phyloP scores from a whole-genome alignment of 2,888 invertebrate species.

The Drosophila subquinaria region DNA sequence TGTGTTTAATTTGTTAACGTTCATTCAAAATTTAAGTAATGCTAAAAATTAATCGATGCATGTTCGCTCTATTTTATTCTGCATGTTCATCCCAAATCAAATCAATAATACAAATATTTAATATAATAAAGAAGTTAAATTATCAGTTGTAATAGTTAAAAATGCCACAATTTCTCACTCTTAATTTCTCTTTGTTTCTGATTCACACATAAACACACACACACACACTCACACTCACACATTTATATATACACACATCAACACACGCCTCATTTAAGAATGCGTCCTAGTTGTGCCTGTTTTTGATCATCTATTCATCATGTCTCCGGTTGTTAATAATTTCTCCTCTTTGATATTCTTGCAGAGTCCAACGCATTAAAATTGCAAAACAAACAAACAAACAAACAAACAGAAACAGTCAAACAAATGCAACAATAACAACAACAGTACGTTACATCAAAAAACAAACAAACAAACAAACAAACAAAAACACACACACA shows the following conservation, averaged over 20 bases:
- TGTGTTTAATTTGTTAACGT: slow-evolving; percentile 13
- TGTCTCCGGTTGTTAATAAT: slow-evolving; percentile 53
- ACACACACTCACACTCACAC: no score
- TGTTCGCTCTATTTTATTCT: slow-evolving; percentile 34
- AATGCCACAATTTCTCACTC: slow-evolving; percentile 6
- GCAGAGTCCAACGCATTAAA: slow-evolving; percentile 84
- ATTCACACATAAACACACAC: neutral
- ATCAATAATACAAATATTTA: slow-evolving; percentile 10
- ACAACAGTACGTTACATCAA: slow-evolving; percentile 40
- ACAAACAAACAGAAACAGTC: slow-evolving; percentile 33
- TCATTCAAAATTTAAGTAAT: neutral
- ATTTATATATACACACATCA: neutral
- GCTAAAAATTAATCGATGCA: slow-evolving; percentile 35
- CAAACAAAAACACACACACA: slow-evolving; percentile 24
- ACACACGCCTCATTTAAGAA: slow-evolving; percentile 26
- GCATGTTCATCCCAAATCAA: slow-evolving; percentile 52
- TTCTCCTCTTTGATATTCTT: slow-evolving; percentile 73
- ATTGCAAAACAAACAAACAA: slow-evolving; percentile 45
- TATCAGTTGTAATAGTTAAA: slow-evolving; percentile 14
- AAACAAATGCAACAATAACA: slow-evolving; percentile 59
- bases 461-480: slow-evolving; percentile 24
- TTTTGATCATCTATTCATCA: slow-evolving; percentile 5
- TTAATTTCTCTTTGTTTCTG: neutral
- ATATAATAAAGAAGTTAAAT: slow-evolving; percentile 32
- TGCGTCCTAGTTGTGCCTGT: slow-evolving; percentile 25